Percentiles rank a stretch among this genome's conserved stretches.
Evolutionary conservation across 2,797 vertebrate genomes (phyloP).

Genomic region (Pelobates cultripes): DNA sequence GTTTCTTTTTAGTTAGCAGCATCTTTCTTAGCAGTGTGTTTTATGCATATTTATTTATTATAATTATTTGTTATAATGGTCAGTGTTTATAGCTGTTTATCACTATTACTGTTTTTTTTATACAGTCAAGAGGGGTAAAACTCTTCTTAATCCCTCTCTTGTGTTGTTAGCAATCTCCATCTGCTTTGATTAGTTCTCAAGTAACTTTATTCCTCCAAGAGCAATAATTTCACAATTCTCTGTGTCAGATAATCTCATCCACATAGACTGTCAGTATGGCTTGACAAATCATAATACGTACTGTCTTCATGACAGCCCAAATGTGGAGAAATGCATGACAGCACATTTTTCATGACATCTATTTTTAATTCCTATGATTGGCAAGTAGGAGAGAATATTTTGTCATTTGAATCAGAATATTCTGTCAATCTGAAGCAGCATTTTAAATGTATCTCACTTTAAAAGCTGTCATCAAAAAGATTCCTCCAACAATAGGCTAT

Average conservation of each 20-base stretch:
- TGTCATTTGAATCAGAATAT: no score
- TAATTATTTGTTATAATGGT: no score
- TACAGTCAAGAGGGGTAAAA: no score
- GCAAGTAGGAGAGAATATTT: conserved; percentile 19
- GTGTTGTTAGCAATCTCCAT: no score
- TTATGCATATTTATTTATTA: no score
- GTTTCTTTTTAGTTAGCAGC: no score
- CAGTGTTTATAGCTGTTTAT: no score
- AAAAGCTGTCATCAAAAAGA: not conserved
- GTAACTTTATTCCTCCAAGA: not conserved
- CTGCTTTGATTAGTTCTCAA: not conserved
- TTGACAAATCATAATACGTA: not conserved
- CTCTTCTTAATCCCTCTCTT: not conserved
- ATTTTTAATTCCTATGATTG: conserved; percentile 23
- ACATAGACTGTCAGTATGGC: not conserved
- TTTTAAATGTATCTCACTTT: not conserved
- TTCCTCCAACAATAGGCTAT: not conserved
- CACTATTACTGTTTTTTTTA: no score
- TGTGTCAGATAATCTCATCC: not conserved
- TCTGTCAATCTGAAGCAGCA: not conserved
- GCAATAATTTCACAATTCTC: not conserved
- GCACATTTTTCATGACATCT: conserved; percentile 16
- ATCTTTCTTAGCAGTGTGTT: no score
- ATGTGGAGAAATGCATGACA: not conserved
- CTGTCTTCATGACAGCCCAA: not conserved